Conservation (phyloP, 2,888 invertebrate genomes). For the Lepidocyrtoides sp. region DNA sequence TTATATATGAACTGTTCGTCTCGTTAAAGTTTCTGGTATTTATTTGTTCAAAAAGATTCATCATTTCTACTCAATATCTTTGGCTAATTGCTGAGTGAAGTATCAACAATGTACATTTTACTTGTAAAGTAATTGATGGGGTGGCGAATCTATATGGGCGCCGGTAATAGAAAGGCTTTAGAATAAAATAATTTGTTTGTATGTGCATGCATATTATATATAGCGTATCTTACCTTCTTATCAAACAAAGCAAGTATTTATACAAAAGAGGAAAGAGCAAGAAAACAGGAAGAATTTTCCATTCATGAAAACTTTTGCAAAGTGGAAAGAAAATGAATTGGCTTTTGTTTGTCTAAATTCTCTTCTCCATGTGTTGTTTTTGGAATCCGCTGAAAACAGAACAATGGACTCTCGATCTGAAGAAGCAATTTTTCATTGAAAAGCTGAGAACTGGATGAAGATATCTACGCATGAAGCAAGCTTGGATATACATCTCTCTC, state of each 20-base stretch:
- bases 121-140: conserved; percentile 3
- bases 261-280: background rate
- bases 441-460: conserved; percentile 10
- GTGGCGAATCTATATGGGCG: too few species aligned
- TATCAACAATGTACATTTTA: conserved; percentile 37
- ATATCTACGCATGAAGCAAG: too few species aligned
- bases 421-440: conserved; percentile 3
- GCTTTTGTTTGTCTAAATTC: conserved; percentile 62
- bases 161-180: too few species aligned
- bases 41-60: background rate
- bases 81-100: conserved; percentile 54
- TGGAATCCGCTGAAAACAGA: background rate
- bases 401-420: conserved; percentile 53
- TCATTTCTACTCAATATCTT: conserved; percentile 59
- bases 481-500: too few species aligned
- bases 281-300: background rate
- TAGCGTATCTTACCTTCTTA: too few species aligned
- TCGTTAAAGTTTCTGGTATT: background rate
- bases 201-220: too few species aligned
- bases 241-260: too few species aligned
- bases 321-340: conserved; percentile 28
- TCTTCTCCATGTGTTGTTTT: background rate
- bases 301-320: conserved; percentile 61
- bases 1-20: background rate
- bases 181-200: too few species aligned